Conservation (phyloP, 2,113 vertebrate genomes). For the Epinephelus lanceolatus region DNA sequence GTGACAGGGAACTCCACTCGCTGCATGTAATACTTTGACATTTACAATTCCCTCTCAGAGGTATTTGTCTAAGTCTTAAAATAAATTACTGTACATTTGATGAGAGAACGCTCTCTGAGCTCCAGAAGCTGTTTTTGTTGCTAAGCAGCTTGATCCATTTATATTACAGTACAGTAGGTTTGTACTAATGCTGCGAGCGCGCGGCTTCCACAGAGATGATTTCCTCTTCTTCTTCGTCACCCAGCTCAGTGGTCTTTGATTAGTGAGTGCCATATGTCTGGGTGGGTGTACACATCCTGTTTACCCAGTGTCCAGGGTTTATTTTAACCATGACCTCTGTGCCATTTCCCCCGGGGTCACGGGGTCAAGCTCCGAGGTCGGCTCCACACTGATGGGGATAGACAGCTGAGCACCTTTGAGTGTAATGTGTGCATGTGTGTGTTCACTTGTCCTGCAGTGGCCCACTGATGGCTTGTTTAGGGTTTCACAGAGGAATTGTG, state of each 20-base stretch:
- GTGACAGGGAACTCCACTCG: slow-evolving; percentile 5
- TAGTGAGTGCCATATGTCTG: slow-evolving; percentile 66
- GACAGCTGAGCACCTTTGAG: slow-evolving; percentile 79
- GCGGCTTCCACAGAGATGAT: neutral
- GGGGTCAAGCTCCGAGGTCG: slow-evolving; percentile 56
- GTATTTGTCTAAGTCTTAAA: slow-evolving; percentile 37
- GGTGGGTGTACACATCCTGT: slow-evolving; percentile 75
- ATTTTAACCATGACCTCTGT: slow-evolving; percentile 73
- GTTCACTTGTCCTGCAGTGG: slow-evolving; percentile 32
- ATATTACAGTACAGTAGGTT: slow-evolving; percentile 35
- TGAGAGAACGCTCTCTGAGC: slow-evolving; percentile 14
- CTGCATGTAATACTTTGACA: slow-evolving; percentile 22
- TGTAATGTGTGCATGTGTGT: slow-evolving; percentile 41
- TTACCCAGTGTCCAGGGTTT: slow-evolving; percentile 71
- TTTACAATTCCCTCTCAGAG: slow-evolving; percentile 25
- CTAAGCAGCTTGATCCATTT: slow-evolving; percentile 67
- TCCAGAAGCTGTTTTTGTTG: slow-evolving; percentile 57
- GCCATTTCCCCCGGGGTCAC: slow-evolving; percentile 43
- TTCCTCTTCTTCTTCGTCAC: slow-evolving; percentile 24
- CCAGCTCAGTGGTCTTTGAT: slow-evolving; percentile 57
- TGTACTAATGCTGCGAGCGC: neutral
- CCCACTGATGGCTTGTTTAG: slow-evolving; percentile 7
- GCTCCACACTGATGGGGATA: slow-evolving; percentile 56
- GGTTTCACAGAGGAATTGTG: slow-evolving; percentile 45
- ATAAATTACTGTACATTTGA: slow-evolving; percentile 50